Base-by-base conservation (phyloP, 1,140 invertebrate genomes). In the Zaprionus taronus region DNA sequence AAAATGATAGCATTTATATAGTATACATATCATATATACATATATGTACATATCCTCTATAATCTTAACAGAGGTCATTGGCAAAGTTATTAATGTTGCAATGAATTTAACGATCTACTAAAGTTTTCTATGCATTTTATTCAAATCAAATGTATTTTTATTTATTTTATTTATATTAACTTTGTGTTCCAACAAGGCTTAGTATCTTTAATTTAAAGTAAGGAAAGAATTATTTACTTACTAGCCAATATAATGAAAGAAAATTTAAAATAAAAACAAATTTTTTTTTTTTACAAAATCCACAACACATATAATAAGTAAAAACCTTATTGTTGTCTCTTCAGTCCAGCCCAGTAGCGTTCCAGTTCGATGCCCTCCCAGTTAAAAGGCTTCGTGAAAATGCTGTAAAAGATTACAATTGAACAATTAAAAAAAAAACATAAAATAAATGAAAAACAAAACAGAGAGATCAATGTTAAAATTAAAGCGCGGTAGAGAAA, bases 291-390 rank as follows among this genome's bases (percentile, higher is more conserved):
- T 36, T 36, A 14, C 20, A 20, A 20, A 20, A 24, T 24, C 24
- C 0, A 24, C 12, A 57, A 34, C 9, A 12, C 36, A 62, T n/a
- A 36, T 9, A 49, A 71, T 31, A 66, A 22, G 26, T 11, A 24
- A 24, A 53, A 24, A 36, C 5, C 14, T 47, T 67, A 82, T 47
- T 47, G 41, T 81, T 87, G 36, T 47, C 63, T 79, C 17, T 91
- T 77, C 4, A 92, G 47, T 34, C 71, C 84, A 5, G 80, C 72
- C 91, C 90, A 90, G 60, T 92, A 92, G 7, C 36, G 34, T 26
- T 82, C 47, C 64, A 92, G 73, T 87, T 92, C 91, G 71, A 56
- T 81, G 60, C 87, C 91, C 73, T 92, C 91, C 91, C 91, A 92
- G 63, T 92, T 73, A 26, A 84, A 77, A 61, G 91, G 81, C 63